Base-by-base conservation (phyloP, 2,797 vertebrate genomes). In the Alfaro cultratus region DNA sequence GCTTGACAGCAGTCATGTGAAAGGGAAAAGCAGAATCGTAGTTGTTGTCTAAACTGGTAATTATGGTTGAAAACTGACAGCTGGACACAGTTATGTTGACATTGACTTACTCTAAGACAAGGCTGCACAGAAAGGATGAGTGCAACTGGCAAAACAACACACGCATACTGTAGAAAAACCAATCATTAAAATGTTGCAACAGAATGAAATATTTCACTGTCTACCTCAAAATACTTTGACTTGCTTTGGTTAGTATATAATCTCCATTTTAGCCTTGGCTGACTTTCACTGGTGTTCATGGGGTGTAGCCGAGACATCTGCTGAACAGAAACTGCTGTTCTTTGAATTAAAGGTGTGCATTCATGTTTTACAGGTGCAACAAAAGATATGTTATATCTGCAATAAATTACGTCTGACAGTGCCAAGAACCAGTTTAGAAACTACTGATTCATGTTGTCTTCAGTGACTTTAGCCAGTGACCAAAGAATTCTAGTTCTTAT, bases 321-420 rank as follows among this genome's bases (percentile, higher is more conserved):
- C 47, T 55, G 55, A 8, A 23, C 47, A 83, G 73, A 88, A 92
- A 82, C 87, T 91, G 91, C 36, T 92, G 90, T 86, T 84, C 75
- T 71, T 21, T 72, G 82, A 64, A 79, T 71, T 53, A 11, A 87
- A 85, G 55, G 49, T 47, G 73, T 67, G 9, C 47, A 36, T 81
- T 81, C 81, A 55, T 74, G 41, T 75, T 72, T 81, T 29, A 80
- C 83, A 83, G 16, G 23, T 81, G n/a, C 45, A 75, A 77, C 8
- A 36, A 26, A 39, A 23, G 80, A 80, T 49, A 75, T 82, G 73
- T 41, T 11, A 29, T 80, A 79, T 79, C 72, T 78, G n/a, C 31
- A 45, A 77, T 46, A 47, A 77, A 85, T 83, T 80, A 23, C 67
- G 5, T 26, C 10, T 15, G 5, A 43, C 26, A 80, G 86, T 47